phyloP scores from a whole-genome alignment of 2,113 vertebrate genomes.

The Xiphophorus hellerii region DNA sequence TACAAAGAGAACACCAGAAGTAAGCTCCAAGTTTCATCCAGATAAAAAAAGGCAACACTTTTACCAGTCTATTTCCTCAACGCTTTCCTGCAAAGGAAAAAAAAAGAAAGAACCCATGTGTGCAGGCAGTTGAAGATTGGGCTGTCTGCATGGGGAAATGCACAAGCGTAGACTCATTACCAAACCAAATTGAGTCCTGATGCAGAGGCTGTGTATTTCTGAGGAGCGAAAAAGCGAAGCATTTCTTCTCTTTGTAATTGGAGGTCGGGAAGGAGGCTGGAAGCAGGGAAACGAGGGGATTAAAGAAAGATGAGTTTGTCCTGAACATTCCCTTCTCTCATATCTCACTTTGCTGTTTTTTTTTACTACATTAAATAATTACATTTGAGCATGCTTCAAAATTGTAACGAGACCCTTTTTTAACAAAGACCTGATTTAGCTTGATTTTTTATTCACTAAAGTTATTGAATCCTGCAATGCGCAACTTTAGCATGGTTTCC shows the following conservation, averaged over 20 bases:
- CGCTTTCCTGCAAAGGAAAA: constrained; percentile 75
- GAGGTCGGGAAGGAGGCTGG: constrained; percentile 72
- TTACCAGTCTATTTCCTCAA: constrained; percentile 72
- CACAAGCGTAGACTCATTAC: constrained; percentile 82
- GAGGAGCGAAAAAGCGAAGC: constrained; percentile 70
- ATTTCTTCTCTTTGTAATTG: constrained; percentile 81
- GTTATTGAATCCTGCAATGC: constrained; percentile 24
- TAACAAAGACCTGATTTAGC: not conserved
- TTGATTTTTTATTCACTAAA: constrained; percentile 25
- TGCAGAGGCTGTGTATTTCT: constrained; percentile 79
- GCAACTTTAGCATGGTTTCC: constrained; percentile 27
- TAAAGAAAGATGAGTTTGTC: constrained; percentile 76
- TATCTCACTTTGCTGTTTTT: constrained; percentile 62
- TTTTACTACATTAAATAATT: constrained; percentile 39
- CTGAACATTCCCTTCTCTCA: constrained; percentile 70
- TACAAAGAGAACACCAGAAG: constrained; percentile 60
- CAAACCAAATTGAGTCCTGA: constrained; percentile 82
- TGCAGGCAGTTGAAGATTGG: constrained; percentile 78
- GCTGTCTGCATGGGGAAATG: constrained; percentile 81
- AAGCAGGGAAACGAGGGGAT: constrained; percentile 73
- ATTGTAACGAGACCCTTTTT: constrained; percentile 33
- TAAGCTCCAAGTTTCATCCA: constrained; percentile 69
- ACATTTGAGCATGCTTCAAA: constrained; percentile 41
- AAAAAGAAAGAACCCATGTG: constrained; percentile 73
- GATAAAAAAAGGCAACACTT: constrained; percentile 81